Percentiles rank a stretch among this genome's conserved stretches.
These are phyloP conservation scores for Agrilus cyanescens DNA, from an alignment of 2,888 invertebrate species.

Conservation along the genomic window DNA sequence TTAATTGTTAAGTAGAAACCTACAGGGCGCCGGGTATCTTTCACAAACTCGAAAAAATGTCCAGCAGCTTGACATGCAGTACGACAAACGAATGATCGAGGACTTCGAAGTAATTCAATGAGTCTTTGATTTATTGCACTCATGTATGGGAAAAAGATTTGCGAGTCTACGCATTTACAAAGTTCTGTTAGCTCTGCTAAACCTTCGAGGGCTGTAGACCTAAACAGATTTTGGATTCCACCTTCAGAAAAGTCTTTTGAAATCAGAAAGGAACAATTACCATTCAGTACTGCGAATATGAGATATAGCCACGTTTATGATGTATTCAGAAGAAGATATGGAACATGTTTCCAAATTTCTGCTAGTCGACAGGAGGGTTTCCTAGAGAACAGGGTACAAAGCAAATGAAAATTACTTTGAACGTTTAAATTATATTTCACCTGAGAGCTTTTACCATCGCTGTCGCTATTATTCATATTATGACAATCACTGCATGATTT, in stretches of 20 bases:
- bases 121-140: conserved; percentile 31
- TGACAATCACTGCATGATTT: no score
- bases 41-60: conserved; percentile 32
- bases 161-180: conserved; percentile 21
- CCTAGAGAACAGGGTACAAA: no score
- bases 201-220: conserved; percentile 28
- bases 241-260: neutral
- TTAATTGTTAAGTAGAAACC: conserved; percentile 10
- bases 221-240: conserved; percentile 13
- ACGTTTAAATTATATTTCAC: no score
- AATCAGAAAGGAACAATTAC: neutral
- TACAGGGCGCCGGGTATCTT: conserved; percentile 35
- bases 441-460: no score
- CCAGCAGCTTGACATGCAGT: conserved; percentile 34
- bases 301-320: no score
- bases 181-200: conserved; percentile 32
- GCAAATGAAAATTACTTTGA: no score
- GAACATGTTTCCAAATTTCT: no score
- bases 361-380: no score
- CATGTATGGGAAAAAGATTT: conserved; percentile 29
- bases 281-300: no score
- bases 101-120: conserved; percentile 32
- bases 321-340: no score
- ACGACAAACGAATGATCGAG: conserved; percentile 33
- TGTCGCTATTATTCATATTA: no score